Evolutionary conservation across 2,888 invertebrate genomes (phyloP).

Genomic region (Autographa gamma): DNA sequence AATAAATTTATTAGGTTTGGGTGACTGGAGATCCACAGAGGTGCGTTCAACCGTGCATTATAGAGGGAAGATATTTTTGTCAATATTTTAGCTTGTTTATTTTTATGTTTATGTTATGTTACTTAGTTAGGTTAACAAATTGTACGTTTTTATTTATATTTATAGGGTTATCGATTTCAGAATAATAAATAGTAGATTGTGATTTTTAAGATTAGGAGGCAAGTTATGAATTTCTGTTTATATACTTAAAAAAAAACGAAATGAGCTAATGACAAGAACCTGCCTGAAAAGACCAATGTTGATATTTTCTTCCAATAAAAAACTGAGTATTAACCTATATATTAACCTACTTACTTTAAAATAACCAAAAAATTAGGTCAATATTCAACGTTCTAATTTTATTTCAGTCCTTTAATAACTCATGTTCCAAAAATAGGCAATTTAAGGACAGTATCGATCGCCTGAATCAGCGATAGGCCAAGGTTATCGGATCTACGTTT

Average conservation of each 20-base stretch:
- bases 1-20: conserved; percentile 2
- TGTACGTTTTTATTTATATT: not conserved
- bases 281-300: no score
- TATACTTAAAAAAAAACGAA: no score
- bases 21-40: not conserved
- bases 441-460: not conserved
- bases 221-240: no score
- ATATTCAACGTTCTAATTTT: not conserved
- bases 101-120: no score
- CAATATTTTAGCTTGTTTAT: not conserved
- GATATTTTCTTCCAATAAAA: no score
- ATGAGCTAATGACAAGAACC: no score
- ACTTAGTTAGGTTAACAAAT: no score
- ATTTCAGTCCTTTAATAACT: not conserved
- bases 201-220: no score
- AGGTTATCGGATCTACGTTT: not conserved
- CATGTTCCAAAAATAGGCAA: not conserved
- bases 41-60: conserved; percentile 1
- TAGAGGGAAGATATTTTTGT: not conserved
- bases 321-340: no score
- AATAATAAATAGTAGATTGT: no score
- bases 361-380: not conserved
- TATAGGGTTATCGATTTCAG: not conserved
- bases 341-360: no score
- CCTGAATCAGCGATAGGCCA: not conserved